Evolutionary conservation across 2,888 invertebrate species (phyloP), one percentile per base, ranked within the genome.

Genomic region (Nomada fabriciana): DNA sequence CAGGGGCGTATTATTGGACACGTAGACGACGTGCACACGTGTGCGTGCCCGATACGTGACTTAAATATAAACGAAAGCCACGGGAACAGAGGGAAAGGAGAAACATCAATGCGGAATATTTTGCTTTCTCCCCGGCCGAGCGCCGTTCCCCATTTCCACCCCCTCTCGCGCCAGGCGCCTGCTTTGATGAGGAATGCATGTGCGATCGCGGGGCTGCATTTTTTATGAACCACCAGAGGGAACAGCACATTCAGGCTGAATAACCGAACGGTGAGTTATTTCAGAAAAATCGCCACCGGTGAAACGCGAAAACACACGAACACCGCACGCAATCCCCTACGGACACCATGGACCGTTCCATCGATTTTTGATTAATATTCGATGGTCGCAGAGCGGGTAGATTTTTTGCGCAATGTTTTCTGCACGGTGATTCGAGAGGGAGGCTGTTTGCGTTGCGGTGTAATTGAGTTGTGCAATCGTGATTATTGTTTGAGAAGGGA

Each of bases 121-220:
- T 80, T 65, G 23, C 60, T 75, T 71, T 55, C 36, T 42, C 13
- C 23, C 70, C 20, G 42, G 15, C n/a, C 61, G n/a, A 20, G n/a
- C 25, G 4, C 23, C 59, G 11, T 36, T 0, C 15, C 20, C 2
- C 2, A 15, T 29, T 18, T 4, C 52, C 52, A 4, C 23, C 43
- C 20, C 42, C 42, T n/a, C 4, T 9, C 11, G 23, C 70, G 50
- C 36, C 0, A 7, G 36, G 60, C 50, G 60, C 11, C 60, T 53
- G 57, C 55, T 73, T 80, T 80, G 80, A 80, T 73, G 80, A 73
- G 80, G 73, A 63, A 81, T 75, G 75, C 75, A 81, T 25, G 47
- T 61, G 53, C 53, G 76, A 81, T 81, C 82, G 72, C 61, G 42
- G 76, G n/a, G 20, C 59, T 81, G 82, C 82, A 81, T 81, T 82